A percentile compares a stretch with the other conserved stretches of the same genome.
phyloP scores from a whole-genome alignment of 2,797 vertebrate genomes.

The Chromobotia macracanthus region DNA sequence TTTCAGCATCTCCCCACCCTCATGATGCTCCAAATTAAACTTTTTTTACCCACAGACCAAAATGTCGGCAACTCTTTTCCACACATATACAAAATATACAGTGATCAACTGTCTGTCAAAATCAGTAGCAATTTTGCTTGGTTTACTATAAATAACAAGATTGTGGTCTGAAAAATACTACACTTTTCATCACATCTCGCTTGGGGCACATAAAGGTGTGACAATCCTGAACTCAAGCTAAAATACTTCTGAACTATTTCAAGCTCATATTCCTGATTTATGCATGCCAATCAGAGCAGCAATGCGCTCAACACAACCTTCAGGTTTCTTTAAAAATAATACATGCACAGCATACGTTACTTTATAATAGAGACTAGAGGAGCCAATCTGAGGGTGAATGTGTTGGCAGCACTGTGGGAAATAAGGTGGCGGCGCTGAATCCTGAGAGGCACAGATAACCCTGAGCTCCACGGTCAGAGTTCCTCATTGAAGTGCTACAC shows the following conservation, averaged over 20 bases:
- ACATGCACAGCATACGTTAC: constrained; percentile 45
- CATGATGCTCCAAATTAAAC: not conserved
- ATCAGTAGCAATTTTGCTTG: not conserved
- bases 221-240: too few relatives aligned
- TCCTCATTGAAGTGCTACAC: constrained; percentile 62
- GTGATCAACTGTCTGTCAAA: not conserved
- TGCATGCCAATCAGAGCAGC: constrained; percentile 7
- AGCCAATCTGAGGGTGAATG: constrained; percentile 56
- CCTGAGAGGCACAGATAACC: constrained; percentile 71
- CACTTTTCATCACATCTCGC: too few relatives aligned
- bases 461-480: constrained; percentile 61
- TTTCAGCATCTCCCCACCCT: not conserved
- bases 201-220: too few relatives aligned
- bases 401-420: constrained; percentile 55
- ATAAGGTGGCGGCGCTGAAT: constrained; percentile 68
- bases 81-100: not conserved
- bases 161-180: too few relatives aligned
- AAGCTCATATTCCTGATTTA: not conserved
- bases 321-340: constrained; percentile 9
- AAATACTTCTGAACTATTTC: not conserved
- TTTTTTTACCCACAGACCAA: not conserved
- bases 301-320: not conserved
- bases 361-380: constrained; percentile 57
- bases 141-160: not conserved
- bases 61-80: not conserved